These are phyloP conservation scores for Micrastur ruficollis DNA, from an alignment of 2,797 vertebrate genomes.

Conservation along the genomic window DNA sequence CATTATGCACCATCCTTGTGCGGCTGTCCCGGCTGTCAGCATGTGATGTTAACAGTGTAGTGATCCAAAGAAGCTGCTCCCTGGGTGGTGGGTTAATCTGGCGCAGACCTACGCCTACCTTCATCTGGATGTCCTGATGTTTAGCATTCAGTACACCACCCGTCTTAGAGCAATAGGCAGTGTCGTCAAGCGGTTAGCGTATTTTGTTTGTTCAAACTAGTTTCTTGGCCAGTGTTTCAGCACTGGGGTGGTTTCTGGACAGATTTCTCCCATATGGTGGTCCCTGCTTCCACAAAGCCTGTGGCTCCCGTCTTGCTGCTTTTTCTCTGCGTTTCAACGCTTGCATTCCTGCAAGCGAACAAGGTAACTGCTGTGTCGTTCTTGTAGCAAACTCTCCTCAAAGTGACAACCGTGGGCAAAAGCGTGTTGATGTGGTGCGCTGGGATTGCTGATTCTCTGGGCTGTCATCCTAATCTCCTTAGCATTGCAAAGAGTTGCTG, in stretches of 20 bases:
- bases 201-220: neutral
- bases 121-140: neutral
- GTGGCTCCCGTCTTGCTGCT: rapidly evolving
- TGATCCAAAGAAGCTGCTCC: neutral
- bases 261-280: neutral
- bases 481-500: neutral
- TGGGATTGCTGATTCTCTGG: neutral
- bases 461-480: rapidly evolving
- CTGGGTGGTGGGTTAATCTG: neutral
- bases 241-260: neutral
- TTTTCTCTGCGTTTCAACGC: neutral
- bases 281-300: neutral
- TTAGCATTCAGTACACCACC: neutral
- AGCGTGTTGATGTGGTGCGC: neutral
- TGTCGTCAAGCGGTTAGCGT: neutral
- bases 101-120: neutral
- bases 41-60: neutral
- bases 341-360: neutral
- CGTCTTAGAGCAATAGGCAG: neutral
- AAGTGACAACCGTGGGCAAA: neutral
- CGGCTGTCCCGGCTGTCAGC: neutral
- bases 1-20: neutral
- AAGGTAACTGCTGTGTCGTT: neutral
- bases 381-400: neutral
- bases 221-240: neutral